Evolutionary conservation across 2,113 vertebrate genomes (phyloP).

Genomic region (Albula goreensis): DNA sequence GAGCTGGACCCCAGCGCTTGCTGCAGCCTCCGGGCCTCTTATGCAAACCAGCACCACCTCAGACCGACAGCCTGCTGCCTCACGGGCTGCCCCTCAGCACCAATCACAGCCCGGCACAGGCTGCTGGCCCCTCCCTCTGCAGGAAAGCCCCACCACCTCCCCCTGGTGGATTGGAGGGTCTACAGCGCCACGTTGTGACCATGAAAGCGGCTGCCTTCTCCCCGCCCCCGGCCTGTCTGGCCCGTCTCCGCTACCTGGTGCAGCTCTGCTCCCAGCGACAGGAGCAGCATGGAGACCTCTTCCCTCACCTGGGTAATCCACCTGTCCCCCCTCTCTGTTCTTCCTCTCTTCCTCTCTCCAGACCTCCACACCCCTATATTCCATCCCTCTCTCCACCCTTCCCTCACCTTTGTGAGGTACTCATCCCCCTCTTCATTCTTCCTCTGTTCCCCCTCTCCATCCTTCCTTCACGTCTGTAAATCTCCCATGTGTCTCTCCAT

Average conservation of each 20-base stretch:
- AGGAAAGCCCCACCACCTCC: conserved; percentile 58
- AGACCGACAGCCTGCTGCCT: conserved; percentile 72
- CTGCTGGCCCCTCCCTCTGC: conserved; percentile 66
- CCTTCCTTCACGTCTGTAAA: too few species aligned
- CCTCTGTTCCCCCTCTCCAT: too few species aligned
- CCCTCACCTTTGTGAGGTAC: too few species aligned
- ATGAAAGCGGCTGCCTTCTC: conserved; percentile 75
- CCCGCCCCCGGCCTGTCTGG: conserved; percentile 73
- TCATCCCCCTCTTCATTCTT: too few species aligned
- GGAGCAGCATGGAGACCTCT: conserved; percentile 78
- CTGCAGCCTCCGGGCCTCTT: conserved; percentile 63
- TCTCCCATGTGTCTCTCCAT: too few species aligned
- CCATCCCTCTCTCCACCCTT: too few species aligned
- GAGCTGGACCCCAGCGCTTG: too few species aligned
- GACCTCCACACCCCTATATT: too few species aligned
- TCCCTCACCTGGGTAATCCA: conserved; percentile 80
- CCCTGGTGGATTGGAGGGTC: conserved; percentile 33
- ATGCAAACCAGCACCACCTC: conserved; percentile 80
- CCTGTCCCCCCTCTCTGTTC: neutral
- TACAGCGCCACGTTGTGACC: conserved; percentile 64
- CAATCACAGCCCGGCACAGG: conserved; percentile 75
- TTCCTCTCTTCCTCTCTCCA: too few species aligned
- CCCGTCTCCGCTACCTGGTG: conserved; percentile 80
- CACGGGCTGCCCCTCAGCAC: conserved; percentile 72
- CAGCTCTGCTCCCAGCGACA: conserved; percentile 79